These are phyloP conservation scores for Malthinus flaveolus DNA, from an alignment of 2,888 invertebrate genomes.

Conservation along the genomic window DNA sequence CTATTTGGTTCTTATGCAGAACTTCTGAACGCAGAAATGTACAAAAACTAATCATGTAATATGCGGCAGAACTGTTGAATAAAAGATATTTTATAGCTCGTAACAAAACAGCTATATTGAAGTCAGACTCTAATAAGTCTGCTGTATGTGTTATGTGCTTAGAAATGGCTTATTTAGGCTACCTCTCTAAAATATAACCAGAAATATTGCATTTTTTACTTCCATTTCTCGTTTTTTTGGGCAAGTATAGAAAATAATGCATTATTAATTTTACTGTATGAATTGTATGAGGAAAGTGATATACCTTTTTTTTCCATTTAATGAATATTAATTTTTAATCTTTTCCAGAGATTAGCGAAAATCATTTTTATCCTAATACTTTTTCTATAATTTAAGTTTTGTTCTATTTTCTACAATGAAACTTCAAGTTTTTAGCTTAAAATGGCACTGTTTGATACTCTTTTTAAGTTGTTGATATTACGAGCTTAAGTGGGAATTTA, in stretches of 20 bases:
- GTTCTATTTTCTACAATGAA: not conserved
- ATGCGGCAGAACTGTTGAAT: slow-evolving; percentile 44
- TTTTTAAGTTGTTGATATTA: too few relatives aligned
- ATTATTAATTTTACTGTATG: slow-evolving; percentile 29
- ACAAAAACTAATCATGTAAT: slow-evolving; percentile 47
- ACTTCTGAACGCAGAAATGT: slow-evolving; percentile 32
- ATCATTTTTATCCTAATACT: not conserved
- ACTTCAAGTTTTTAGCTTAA: too few relatives aligned
- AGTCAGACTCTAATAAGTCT: slow-evolving; percentile 47
- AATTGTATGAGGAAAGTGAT: slow-evolving; percentile 22
- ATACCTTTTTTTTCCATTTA: slow-evolving; percentile 11
- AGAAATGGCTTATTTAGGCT: slow-evolving; percentile 49
- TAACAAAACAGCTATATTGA: slow-evolving; percentile 44
- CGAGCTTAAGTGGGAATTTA: too few relatives aligned
- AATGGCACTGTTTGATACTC: too few relatives aligned
- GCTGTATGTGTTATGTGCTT: slow-evolving; percentile 48
- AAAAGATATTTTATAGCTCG: slow-evolving; percentile 47
- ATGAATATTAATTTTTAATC: slow-evolving; percentile 21
- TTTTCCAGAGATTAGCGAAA: too few relatives aligned
- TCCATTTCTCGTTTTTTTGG: slow-evolving; percentile 16
- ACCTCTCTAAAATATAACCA: slow-evolving; percentile 34
- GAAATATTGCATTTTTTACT: slow-evolving; percentile 29
- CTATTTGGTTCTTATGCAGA: slow-evolving; percentile 37
- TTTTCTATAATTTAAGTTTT: slow-evolving; percentile 1
- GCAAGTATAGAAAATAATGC: slow-evolving; percentile 23